Conservation (phyloP, 2,113 vertebrate species). For the Pongo abelii region DNA sequence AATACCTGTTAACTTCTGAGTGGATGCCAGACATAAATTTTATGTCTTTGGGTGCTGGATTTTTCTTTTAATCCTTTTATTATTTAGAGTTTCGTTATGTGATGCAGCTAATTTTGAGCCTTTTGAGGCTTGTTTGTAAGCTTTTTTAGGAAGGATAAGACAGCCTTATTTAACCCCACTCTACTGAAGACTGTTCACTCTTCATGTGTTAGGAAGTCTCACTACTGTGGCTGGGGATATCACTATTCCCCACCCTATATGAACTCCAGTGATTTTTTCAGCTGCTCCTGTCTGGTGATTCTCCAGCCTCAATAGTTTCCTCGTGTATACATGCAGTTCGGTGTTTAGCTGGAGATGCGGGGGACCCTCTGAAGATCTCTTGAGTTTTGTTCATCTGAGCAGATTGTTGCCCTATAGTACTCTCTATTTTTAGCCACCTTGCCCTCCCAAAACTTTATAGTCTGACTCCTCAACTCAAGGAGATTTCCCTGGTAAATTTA, state of each 20-base stretch:
- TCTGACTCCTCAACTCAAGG: not conserved
- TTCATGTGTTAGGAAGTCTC: not conserved
- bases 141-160: not conserved
- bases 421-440: not conserved
- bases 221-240: not conserved
- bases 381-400: not conserved
- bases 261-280: not conserved
- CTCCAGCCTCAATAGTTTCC: not conserved
- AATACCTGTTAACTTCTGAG: not conserved
- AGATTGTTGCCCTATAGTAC: not conserved
- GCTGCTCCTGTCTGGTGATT: not conserved
- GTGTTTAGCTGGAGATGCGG: not conserved
- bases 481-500: not conserved
- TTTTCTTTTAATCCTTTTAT: not conserved
- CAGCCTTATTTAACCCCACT: not conserved
- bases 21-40: not conserved
- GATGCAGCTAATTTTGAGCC: not conserved
- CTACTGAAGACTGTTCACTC: not conserved
- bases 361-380: not conserved
- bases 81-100: not conserved
- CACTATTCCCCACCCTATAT: not conserved
- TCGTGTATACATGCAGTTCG: not conserved
- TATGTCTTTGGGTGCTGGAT: not conserved
- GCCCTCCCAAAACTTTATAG: not conserved
- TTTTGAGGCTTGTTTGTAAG: not conserved